Conservation (phyloP, 2,113 vertebrate genomes). For the Peromyscus leucopus region DNA sequence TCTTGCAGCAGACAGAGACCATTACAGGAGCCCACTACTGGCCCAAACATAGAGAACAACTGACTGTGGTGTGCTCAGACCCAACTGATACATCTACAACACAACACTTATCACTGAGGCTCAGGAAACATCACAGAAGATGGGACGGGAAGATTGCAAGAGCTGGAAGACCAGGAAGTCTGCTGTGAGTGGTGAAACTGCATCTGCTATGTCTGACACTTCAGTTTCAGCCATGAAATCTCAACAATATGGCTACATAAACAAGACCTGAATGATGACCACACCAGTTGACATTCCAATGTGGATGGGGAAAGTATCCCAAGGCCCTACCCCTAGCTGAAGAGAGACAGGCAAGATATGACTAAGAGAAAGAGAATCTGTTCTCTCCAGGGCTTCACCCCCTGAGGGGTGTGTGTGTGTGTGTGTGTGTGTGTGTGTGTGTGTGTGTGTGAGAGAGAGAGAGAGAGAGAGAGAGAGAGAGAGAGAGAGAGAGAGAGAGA, state of each 20-base stretch:
- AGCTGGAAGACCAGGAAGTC: neutral
- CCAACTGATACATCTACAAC: neutral
- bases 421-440: neutral
- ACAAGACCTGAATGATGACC: neutral
- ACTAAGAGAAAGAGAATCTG: neutral
- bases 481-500: too few relatives aligned
- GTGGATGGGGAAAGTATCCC: too few relatives aligned
- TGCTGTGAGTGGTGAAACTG: neutral
- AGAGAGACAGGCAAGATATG: neutral
- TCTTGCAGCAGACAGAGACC: neutral
- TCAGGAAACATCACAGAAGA: neutral
- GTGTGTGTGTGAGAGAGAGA: neutral
- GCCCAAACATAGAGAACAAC: neutral
- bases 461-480: too few relatives aligned
- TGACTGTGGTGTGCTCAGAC: neutral
- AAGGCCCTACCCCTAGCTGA: neutral
- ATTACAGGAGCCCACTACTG: neutral
- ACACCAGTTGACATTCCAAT: too few relatives aligned
- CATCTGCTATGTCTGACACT: neutral
- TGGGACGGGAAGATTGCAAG: neutral
- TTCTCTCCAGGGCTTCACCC: neutral
- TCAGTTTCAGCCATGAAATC: neutral
- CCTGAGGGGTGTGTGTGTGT: neutral
- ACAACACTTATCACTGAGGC: neutral
- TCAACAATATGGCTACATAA: neutral